A percentile compares a stretch with the other conserved stretches of the same genome.
Evolutionary conservation across 2,797 vertebrate genomes (phyloP).

Genomic region (Syngnathus rostellatus): DNA sequence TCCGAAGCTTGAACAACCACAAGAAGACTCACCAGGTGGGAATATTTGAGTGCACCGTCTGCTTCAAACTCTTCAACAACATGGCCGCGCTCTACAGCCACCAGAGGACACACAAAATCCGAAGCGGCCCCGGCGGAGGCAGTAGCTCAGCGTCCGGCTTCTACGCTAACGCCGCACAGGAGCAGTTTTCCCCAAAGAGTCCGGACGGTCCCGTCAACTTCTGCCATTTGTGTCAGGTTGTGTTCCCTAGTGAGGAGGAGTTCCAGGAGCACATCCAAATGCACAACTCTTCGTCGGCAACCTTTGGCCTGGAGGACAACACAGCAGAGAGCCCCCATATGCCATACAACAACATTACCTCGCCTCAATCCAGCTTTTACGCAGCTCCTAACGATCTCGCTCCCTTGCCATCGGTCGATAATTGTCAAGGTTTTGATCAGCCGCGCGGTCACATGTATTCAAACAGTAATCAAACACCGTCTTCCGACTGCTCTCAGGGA

Average conservation of each 20-base stretch:
- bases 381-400: slow-evolving; percentile 56
- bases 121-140: slow-evolving; percentile 41
- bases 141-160: slow-evolving; percentile 16
- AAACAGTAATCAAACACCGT: slow-evolving; percentile 58
- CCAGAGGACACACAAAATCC: slow-evolving; percentile 74
- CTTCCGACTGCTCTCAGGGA: slow-evolving; percentile 57
- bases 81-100: slow-evolving; percentile 83
- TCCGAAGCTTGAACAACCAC: slow-evolving; percentile 73
- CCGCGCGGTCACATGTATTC: slow-evolving; percentile 56
- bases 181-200: slow-evolving; percentile 55
- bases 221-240: slow-evolving; percentile 72
- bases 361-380: slow-evolving; percentile 61
- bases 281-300: slow-evolving; percentile 70
- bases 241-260: slow-evolving; percentile 65
- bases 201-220: slow-evolving; percentile 49
- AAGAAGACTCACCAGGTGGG: slow-evolving; percentile 73
- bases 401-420: slow-evolving; percentile 51
- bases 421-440: slow-evolving; percentile 52
- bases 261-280: slow-evolving; percentile 75
- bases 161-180: slow-evolving; percentile 24
- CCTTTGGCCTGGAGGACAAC: slow-evolving; percentile 56
- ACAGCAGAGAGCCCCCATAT: slow-evolving; percentile 55
- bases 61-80: slow-evolving; percentile 77
- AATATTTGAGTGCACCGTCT: slow-evolving; percentile 70
- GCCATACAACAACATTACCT: slow-evolving; percentile 64